phyloP scores from a whole-genome alignment of 2,888 invertebrate genomes.

The Drosophila pullipes region DNA sequence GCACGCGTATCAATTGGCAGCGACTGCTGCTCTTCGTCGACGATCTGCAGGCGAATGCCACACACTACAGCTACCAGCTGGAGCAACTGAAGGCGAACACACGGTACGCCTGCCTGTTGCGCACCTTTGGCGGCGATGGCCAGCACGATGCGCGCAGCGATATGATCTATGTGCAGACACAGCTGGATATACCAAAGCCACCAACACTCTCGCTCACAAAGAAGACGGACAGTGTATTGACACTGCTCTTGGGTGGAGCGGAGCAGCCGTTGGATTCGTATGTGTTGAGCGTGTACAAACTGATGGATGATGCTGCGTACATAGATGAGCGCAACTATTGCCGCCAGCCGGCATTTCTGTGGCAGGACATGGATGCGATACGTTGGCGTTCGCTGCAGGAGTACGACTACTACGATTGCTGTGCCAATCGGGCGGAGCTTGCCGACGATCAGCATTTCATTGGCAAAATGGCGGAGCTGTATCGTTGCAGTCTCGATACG shows the following conservation, averaged over 20 bases:
- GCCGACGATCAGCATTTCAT: slow-evolving; percentile 69
- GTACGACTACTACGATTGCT: slow-evolving; percentile 80
- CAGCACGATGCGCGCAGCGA: slow-evolving; percentile 82
- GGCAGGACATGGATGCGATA: slow-evolving; percentile 50
- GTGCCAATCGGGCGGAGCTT: slow-evolving; percentile 65
- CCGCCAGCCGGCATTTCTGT: slow-evolving; percentile 51
- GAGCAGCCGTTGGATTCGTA: slow-evolving; percentile 70
- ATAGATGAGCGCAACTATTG: slow-evolving; percentile 87
- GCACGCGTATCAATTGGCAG: slow-evolving; percentile 81
- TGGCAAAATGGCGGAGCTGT: slow-evolving; percentile 59
- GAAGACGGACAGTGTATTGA: slow-evolving; percentile 82
- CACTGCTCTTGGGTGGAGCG: slow-evolving; percentile 86
- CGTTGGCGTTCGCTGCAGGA: slow-evolving; percentile 28
- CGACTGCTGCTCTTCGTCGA: slow-evolving; percentile 68
- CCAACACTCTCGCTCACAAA: slow-evolving; percentile 75
- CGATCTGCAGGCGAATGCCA: slow-evolving; percentile 65
- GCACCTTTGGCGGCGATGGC: slow-evolving; percentile 87
- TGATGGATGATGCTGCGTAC: slow-evolving; percentile 80
- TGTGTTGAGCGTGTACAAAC: slow-evolving; percentile 81
- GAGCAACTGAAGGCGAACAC: slow-evolving; percentile 88
- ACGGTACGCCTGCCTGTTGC: slow-evolving; percentile 91
- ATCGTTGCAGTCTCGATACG: slow-evolving; percentile 68
- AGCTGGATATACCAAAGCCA: slow-evolving; percentile 86
- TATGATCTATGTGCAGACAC: slow-evolving; percentile 87
- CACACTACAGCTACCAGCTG: slow-evolving; percentile 79